Base-by-base conservation (phyloP, 2,113 vertebrate species). In the Poeciliopsis retropinna region DNA sequence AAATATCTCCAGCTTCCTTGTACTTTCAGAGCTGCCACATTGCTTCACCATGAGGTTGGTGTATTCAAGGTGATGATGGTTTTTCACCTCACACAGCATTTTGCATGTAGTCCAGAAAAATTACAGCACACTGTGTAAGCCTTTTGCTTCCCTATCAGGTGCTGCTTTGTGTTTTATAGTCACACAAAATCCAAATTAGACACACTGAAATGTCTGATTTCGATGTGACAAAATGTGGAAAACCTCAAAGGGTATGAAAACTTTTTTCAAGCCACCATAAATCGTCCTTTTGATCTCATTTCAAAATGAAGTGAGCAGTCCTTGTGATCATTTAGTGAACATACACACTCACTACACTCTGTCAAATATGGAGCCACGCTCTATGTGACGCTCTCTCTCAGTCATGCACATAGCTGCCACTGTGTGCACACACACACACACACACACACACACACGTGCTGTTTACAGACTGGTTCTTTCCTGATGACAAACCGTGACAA, bases 401-500 rank as follows among this genome's bases (percentile, higher is more conserved):
- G 15, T 47, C 44, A 17, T 10, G 2, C 70, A 57, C 61, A 39
- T 44, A 32, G 41, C 25, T 64, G 34, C 17, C 70, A 60, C 47
- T 72, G 64, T 77, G 61, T n/a, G 11, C 54, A 69, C 70, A 70
- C 70, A 41, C 67, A 70, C 70, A 37, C 29, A 41, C 67, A 70
- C 70, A 37, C 29, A n/a, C 54, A 69, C 70, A 70, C 70, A 41
- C 67, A 70, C 70, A 37, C 29, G 11, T 47, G 61, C 85, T 81
- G 79, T 87, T 86, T 73, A 71, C 83, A 75, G 68, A 70, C 74
- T 73, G 28, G 61, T 76, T 87, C 80, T 88, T 80, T 76, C 79
- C 70, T 31, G 47, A 85, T 88, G 84, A 88, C 80, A 88, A 86
- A 82, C 79, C 68, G 57, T 89, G 88, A 87, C 89, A 87, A 91